Percentiles rank a stretch among this genome's conserved stretches.
These are phyloP conservation scores for Karalla daura DNA, from an alignment of 2,797 vertebrate species.

Conservation along the genomic window DNA sequence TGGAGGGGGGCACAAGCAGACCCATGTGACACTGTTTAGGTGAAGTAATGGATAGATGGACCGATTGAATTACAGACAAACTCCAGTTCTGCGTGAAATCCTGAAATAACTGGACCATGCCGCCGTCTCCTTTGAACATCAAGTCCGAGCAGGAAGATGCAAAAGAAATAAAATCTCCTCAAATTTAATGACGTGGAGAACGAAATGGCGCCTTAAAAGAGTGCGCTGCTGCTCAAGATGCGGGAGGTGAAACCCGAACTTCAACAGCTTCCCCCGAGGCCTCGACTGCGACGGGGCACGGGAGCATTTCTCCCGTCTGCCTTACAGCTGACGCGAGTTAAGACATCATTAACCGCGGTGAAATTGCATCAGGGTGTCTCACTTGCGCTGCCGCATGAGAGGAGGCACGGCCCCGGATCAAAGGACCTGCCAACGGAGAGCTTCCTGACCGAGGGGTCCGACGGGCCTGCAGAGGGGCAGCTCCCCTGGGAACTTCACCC, in stretches of 20 bases:
- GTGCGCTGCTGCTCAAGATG: constrained; percentile 7
- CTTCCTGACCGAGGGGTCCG: background rate
- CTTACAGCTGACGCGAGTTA: constrained; percentile 35
- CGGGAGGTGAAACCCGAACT: constrained; percentile 41
- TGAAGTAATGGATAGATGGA: too few relatives aligned
- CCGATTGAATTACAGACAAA: background rate
- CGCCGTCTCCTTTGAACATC: background rate
- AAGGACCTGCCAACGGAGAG: constrained; percentile 3
- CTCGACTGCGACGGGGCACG: constrained; percentile 25
- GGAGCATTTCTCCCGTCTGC: constrained; percentile 43
- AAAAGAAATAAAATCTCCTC: constrained; percentile 1
- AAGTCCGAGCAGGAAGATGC: too few relatives aligned
- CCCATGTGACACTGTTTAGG: too few relatives aligned
- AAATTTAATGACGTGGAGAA: background rate
- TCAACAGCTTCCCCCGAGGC: constrained; percentile 18
- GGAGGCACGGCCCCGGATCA: constrained; percentile 7
- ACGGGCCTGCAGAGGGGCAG: constrained; percentile 6
- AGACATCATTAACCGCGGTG: constrained; percentile 23
- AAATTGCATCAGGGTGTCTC: constrained; percentile 41
- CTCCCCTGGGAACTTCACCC: constrained; percentile 3
- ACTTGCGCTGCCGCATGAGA: background rate
- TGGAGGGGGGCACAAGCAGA: too few relatives aligned
- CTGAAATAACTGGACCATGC: background rate
- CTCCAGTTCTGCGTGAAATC: constrained; percentile 1
- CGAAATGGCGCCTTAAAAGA: background rate